These are phyloP conservation scores for Alexandromys oeconomus DNA, from an alignment of 2,797 vertebrate genomes.

Conservation along the genomic window DNA sequence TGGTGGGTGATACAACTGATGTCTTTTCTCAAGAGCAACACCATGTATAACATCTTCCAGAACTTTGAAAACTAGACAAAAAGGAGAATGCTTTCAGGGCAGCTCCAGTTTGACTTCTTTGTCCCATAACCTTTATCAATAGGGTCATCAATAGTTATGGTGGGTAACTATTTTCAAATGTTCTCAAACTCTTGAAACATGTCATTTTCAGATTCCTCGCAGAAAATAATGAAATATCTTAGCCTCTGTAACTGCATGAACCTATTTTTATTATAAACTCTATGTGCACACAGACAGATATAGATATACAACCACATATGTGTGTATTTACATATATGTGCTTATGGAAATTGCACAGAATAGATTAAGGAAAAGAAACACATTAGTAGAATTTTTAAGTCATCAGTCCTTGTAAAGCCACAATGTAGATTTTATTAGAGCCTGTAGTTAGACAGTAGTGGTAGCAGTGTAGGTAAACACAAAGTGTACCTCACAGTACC, in stretches of 20 bases:
- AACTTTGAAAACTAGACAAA: neutral
- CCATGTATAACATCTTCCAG: neutral
- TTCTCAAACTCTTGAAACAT: neutral
- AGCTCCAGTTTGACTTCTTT: neutral
- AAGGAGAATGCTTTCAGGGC: too few relatives aligned
- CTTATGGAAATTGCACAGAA: neutral
- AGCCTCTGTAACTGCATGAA: neutral
- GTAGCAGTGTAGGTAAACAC: neutral
- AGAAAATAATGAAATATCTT: neutral
- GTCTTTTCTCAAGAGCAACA: neutral
- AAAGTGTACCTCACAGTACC: neutral
- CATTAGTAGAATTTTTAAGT: neutral
- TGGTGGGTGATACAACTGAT: neutral
- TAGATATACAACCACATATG: neutral
- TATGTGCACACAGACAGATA: neutral
- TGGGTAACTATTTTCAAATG: neutral
- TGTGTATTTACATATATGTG: neutral
- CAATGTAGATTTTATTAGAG: neutral
- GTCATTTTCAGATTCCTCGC: neutral
- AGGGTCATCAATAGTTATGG: neutral
- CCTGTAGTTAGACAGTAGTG: neutral
- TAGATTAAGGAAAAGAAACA: neutral
- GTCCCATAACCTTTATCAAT: neutral
- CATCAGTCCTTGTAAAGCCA: neutral
- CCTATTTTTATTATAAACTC: neutral